A percentile compares a stretch with the other conserved stretches of the same genome.
Conservation (phyloP, 2,113 vertebrate species). For the Machaerirhynchus nigripectus region DNA sequence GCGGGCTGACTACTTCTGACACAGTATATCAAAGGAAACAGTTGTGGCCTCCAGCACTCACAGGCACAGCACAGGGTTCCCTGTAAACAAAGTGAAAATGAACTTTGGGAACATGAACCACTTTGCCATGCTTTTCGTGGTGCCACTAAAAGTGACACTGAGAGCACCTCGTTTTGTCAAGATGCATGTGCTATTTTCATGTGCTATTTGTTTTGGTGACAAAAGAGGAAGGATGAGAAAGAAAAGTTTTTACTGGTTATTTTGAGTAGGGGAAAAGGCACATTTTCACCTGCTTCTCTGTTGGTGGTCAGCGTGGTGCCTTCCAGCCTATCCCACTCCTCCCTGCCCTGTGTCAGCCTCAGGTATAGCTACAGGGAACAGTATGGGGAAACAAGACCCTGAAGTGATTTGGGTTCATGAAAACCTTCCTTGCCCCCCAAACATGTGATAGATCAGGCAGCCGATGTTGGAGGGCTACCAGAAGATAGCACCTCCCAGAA, state of each 20-base stretch:
- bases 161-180: rapidly evolving
- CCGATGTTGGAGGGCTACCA: background rate
- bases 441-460: background rate
- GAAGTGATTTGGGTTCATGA: background rate
- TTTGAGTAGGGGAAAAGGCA: background rate
- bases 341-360: background rate
- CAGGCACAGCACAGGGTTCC: background rate
- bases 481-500: background rate
- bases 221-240: background rate
- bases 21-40: background rate
- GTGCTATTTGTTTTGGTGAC: background rate
- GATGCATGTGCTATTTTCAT: background rate
- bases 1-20: background rate
- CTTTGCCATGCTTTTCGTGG: background rate
- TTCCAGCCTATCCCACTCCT: background rate
- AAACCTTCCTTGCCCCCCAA: background rate
- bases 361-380: background rate
- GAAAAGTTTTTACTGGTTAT: background rate
- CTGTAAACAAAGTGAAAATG: background rate
- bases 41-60: background rate
- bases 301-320: rapidly evolving
- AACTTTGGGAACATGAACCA: background rate
- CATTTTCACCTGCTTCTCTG: background rate
- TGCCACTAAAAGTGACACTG: background rate
- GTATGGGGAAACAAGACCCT: background rate